A percentile compares a stretch with the other conserved stretches of the same genome.
Evolutionary conservation across 92 coral and sea anemone genomes (phyloP).

Genomic region (Metridium senile): DNA sequence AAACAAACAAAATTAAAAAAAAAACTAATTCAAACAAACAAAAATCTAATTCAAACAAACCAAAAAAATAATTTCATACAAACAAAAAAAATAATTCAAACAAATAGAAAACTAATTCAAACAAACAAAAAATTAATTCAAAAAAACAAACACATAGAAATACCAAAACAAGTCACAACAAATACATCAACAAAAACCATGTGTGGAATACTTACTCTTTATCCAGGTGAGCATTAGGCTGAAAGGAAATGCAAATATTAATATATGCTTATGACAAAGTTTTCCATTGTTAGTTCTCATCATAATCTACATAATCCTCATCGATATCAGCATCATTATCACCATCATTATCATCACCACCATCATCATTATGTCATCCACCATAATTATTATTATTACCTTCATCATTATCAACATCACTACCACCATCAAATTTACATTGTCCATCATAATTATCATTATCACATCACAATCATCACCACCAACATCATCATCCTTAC

Average conservation of each 20-base stretch:
- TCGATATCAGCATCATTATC: too few relatives aligned
- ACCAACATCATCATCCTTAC: neutral
- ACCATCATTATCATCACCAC: neutral
- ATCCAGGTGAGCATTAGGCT: conserved; percentile 98
- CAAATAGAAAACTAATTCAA: too few relatives aligned
- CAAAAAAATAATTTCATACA: too few relatives aligned
- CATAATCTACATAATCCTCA: too few relatives aligned
- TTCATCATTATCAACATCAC: neutral
- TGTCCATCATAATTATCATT: neutral
- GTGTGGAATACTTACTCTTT: conserved; percentile 84
- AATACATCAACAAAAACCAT: neutral
- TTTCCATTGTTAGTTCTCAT: too few relatives aligned
- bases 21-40: too few relatives aligned
- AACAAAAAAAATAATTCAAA: too few relatives aligned
- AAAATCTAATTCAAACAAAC: too few relatives aligned
- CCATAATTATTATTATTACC: neutral
- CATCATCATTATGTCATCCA: neutral
- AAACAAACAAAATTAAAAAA: too few relatives aligned
- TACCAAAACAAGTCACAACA: neutral
- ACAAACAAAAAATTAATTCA: neutral
- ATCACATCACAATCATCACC: neutral
- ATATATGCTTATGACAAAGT: too few relatives aligned
- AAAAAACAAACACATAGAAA: neutral
- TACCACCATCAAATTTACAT: neutral
- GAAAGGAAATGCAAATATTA: conserved; percentile 3